phyloP scores from a whole-genome alignment of 1,140 invertebrate species.

The Apis florea region DNA sequence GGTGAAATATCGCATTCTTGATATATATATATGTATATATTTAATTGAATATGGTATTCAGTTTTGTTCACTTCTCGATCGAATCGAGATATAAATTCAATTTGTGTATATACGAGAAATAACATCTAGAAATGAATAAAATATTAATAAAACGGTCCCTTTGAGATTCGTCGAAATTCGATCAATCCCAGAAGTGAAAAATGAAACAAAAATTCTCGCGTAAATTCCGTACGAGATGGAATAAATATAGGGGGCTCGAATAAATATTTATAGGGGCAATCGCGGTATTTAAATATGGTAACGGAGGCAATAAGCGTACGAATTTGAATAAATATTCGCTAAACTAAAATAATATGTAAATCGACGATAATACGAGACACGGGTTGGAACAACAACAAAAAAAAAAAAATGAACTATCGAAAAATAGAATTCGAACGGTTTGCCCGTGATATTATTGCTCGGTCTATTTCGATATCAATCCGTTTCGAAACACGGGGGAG shows the following conservation, averaged over 20 bases:
- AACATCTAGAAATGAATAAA: too few relatives aligned
- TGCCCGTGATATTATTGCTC: not conserved
- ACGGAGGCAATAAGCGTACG: not conserved
- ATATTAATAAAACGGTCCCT: too few relatives aligned
- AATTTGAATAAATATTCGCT: not conserved
- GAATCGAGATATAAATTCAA: too few relatives aligned
- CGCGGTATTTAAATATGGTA: conserved; percentile 1
- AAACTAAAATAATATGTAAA: conserved; percentile 10
- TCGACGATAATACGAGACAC: not conserved
- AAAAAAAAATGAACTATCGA: not conserved
- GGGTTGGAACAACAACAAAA: not conserved
- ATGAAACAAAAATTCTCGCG: not conserved
- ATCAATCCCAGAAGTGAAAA: too few relatives aligned
- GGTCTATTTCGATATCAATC: not conserved
- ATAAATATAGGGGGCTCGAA: not conserved
- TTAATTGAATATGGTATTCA: too few relatives aligned
- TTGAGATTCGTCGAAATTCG: too few relatives aligned
- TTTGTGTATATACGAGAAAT: too few relatives aligned
- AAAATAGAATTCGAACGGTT: not conserved
- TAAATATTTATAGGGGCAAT: conserved; percentile 3
- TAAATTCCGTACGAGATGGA: not conserved
- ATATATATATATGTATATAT: not conserved
- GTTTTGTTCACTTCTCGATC: too few relatives aligned
- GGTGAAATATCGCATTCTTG: not conserved
- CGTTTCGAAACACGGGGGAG: not conserved